Percentiles rank a stretch among this genome's conserved stretches.
Conservation (phyloP, 1,140 invertebrate species). For the Penaeus chinensis region DNA sequence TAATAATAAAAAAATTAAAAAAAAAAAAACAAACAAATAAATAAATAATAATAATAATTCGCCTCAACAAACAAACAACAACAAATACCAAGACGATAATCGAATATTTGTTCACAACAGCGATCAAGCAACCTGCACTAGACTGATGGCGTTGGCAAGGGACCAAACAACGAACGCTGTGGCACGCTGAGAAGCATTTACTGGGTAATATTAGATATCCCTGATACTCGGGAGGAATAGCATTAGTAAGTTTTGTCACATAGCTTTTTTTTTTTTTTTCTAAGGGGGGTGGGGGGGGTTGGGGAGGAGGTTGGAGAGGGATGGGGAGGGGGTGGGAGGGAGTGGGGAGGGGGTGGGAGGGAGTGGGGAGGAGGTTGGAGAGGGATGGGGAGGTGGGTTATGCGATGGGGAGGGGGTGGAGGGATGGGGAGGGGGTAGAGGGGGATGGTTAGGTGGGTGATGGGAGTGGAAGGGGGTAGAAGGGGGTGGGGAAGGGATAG, state of each 20-base stretch:
- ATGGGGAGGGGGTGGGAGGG: not conserved
- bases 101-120: no score
- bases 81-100: no score
- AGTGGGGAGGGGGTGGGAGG: not conserved
- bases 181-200: no score
- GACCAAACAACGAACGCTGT: no score
- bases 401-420: not conserved
- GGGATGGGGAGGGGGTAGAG: not conserved
- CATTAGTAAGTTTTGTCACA: not conserved
- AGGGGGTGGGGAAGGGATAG: not conserved
- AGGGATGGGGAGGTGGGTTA: not conserved
- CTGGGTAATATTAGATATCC: not conserved
- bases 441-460: not conserved
- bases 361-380: not conserved
- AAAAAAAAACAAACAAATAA: no score
- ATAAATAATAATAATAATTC: no score
- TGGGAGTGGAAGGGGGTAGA: not conserved
- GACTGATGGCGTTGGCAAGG: no score
- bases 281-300: not conserved
- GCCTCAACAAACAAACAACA: no score
- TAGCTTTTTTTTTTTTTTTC: not conserved
- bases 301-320: not conserved
- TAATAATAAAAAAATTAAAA: no score
- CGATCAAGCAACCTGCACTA: no score
- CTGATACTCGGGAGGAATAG: not conserved